Base-by-base conservation (phyloP, 2,113 vertebrate species). In the Tragelaphus imberbis region DNA sequence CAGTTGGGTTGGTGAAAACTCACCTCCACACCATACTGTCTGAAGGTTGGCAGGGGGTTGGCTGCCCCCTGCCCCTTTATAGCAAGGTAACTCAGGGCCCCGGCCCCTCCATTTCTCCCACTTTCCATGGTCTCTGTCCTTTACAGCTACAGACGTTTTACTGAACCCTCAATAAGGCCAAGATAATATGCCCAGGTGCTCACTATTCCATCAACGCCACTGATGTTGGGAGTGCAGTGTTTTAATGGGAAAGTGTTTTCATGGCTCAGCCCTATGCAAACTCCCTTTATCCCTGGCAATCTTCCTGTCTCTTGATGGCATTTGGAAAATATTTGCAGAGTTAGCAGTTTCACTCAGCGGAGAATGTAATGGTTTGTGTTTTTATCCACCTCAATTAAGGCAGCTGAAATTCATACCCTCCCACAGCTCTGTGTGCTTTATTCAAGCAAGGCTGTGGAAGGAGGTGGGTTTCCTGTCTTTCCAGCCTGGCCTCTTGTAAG, bases 221-320 rank as follows among this genome's bases (percentile, higher is more conserved):
- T n/a, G 28, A 10, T 33, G 12, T 16, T 44, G 51, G 59, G 13
- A n/a, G 23, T 3, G 25, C 28, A 19, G 19, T 16, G 49, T 51
- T 86, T 65, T 68, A 75, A 75, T 75, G 36, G 68, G 10, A 40
- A 75, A 75, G 36, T 44, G 40, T 44, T 44, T 44, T 84, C 59
- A 58, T 71, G 97, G 47, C 6, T 14, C 63, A 11, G n/a, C 59
- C n/a, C 21, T 14, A 17, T 8, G 17, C 27, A 33, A 14, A 28
- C 23, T 40, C 81, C 47, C n/a, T 88, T 77, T 51, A 17, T 95
- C 89, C 58, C 44, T 84, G 91, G 96, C 94, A 44, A 6, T 75
- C 92, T 93, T 95, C 92, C 90, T 49, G 55, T 49, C 10, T 93
- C 90, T 68, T 63, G 75, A 81, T 85, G 84, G 92, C 87, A 27